Conservation (phyloP, 2,113 vertebrate genomes). For the Mionectes macconnelli region DNA sequence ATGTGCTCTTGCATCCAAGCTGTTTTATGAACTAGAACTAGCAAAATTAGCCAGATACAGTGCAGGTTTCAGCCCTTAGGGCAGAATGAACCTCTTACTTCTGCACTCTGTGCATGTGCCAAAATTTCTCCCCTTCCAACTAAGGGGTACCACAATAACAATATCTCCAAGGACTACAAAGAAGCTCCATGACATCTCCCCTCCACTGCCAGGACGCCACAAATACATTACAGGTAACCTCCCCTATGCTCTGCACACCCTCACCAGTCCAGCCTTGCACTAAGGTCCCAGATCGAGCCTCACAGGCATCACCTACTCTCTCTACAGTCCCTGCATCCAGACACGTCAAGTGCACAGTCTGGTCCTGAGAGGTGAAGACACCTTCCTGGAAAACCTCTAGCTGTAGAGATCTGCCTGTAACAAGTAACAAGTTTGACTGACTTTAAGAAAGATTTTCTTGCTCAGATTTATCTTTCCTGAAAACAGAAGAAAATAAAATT, state of each 20-base stretch:
- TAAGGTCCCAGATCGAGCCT: neutral
- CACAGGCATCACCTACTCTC: neutral
- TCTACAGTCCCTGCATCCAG: neutral
- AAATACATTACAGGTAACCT: accelerated
- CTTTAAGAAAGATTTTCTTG: neutral
- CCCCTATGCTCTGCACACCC: neutral
- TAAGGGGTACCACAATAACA: neutral
- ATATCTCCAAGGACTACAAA: neutral
- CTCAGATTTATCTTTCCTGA: neutral
- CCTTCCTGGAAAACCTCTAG: neutral
- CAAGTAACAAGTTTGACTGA: neutral
- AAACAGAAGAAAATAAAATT: neutral
- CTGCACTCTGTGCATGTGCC: neutral
- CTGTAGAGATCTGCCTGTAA: neutral
- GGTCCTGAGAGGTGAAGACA: neutral
- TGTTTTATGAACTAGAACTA: neutral
- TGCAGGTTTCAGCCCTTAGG: neutral
- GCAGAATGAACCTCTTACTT: neutral
- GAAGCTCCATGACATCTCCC: neutral
- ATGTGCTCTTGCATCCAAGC: neutral
- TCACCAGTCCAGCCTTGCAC: neutral
- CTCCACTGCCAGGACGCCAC: neutral
- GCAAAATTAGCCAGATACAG: neutral
- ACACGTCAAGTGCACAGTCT: neutral
- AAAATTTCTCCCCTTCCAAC: neutral